phyloP scores from a whole-genome alignment of 2,888 invertebrate genomes.

The Ophraella communa region DNA sequence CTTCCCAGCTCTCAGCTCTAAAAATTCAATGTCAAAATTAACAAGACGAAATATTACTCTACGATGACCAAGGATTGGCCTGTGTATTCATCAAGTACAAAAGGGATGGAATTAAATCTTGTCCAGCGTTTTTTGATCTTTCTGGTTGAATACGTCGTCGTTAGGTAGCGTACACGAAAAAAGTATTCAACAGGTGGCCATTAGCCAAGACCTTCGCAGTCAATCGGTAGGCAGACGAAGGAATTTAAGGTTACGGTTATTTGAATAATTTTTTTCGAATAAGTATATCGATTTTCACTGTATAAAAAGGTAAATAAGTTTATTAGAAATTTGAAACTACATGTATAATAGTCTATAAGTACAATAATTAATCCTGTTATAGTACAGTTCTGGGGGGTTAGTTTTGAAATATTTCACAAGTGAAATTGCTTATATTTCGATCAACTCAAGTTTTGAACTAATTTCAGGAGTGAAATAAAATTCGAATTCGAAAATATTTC shows the following conservation, averaged over 20 bases:
- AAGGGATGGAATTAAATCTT: conserved; percentile 13
- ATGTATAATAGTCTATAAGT: too few species aligned
- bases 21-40: too few species aligned
- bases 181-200: conserved; percentile 15
- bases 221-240: conserved; percentile 8
- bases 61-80: not conserved
- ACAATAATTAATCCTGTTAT: too few species aligned
- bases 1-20: too few species aligned
- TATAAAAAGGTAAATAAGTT: not conserved
- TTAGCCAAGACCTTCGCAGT: conserved; percentile 3
- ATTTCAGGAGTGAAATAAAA: too few species aligned
- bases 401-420: too few species aligned
- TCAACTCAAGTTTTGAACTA: too few species aligned
- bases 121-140: conserved; percentile 3
- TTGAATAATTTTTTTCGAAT: conserved; percentile 12
- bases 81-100: too few species aligned
- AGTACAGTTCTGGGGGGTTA: too few species aligned
- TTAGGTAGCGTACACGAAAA: not conserved
- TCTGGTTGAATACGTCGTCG: not conserved
- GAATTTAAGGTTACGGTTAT: conserved; percentile 12
- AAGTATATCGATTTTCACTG: not conserved
- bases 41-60: too few species aligned
- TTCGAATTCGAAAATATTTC: too few species aligned
- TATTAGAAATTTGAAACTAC: not conserved
- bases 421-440: too few species aligned